Percentiles rank a stretch among this genome's conserved stretches.
These are phyloP conservation scores for Cosmia trapezina DNA, from an alignment of 2,888 invertebrate species.

Conservation along the genomic window DNA sequence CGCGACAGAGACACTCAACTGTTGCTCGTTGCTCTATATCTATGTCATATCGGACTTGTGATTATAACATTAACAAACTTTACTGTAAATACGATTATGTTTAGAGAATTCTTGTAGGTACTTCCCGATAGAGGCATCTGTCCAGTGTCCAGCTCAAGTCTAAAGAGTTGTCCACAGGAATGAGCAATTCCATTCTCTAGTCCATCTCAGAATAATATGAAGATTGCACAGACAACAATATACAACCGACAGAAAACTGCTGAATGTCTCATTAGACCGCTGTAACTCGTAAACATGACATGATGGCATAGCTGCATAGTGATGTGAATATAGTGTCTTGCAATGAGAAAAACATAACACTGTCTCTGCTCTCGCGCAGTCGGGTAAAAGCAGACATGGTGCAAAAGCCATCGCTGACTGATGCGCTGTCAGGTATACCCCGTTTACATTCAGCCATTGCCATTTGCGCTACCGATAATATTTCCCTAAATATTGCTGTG, in stretches of 20 bases:
- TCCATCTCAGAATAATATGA: not conserved
- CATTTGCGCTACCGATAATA: too few relatives aligned
- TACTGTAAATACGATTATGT: not conserved
- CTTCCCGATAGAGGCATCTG: not conserved
- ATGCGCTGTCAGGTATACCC: too few relatives aligned
- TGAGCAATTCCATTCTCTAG: not conserved
- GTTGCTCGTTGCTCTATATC: slow-evolving; percentile 43
- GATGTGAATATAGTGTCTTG: not conserved
- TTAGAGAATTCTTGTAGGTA: not conserved
- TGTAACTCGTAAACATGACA: not conserved
- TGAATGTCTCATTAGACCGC: not conserved
- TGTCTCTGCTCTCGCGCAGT: too few relatives aligned
- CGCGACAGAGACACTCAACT: slow-evolving; percentile 40
- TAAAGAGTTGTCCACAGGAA: not conserved
- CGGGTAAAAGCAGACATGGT: too few relatives aligned
- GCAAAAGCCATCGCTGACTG: too few relatives aligned
- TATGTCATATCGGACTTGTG: not conserved
- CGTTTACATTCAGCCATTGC: too few relatives aligned
- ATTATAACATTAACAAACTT: not conserved
- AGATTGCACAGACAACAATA: not conserved
- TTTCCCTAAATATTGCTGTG: too few relatives aligned
- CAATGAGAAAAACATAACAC: not conserved
- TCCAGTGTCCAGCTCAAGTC: not conserved
- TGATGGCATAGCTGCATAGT: too few relatives aligned
- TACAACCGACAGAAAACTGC: not conserved